phyloP scores from a whole-genome alignment of 2,888 invertebrate genomes.

The Doris montereyensis region DNA sequence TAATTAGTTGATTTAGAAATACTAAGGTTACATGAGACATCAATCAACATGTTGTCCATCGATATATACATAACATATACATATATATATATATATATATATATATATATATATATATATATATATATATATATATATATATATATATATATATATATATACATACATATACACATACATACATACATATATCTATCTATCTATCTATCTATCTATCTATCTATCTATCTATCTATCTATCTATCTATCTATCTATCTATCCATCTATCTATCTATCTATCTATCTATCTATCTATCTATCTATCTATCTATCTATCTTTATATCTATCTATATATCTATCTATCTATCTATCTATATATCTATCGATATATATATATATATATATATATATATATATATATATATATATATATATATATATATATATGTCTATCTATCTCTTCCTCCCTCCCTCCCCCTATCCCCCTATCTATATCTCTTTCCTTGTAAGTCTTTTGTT shows the following conservation, averaged over 20 bases:
- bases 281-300: background rate
- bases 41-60: too few species aligned
- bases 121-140: too few species aligned
- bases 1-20: too few species aligned
- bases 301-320: background rate
- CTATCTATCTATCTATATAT: background rate
- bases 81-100: too few species aligned
- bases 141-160: too few species aligned
- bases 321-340: background rate
- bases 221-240: background rate
- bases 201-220: background rate
- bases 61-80: too few species aligned
- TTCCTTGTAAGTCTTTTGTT: too few species aligned
- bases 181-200: background rate
- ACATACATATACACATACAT: too few species aligned
- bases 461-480: background rate
- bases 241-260: background rate
- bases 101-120: too few species aligned
- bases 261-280: background rate
- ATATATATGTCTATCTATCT: background rate
- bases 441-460: background rate
- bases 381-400: background rate
- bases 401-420: background rate
- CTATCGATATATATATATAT: background rate
- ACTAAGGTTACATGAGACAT: too few species aligned